phyloP scores from a whole-genome alignment of 2,113 vertebrate genomes.

The Noctilio leporinus region DNA sequence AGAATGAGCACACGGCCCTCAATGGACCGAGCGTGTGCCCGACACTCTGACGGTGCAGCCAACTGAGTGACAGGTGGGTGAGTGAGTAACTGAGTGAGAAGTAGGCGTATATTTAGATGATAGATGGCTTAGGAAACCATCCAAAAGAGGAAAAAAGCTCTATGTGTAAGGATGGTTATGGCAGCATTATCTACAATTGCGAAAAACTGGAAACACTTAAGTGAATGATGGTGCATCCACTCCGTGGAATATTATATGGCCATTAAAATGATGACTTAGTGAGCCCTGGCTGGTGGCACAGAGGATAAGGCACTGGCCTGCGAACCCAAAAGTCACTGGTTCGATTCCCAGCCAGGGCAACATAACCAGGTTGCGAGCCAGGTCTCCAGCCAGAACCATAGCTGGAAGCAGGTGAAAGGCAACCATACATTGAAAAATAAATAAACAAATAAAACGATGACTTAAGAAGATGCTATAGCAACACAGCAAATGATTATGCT shows the following conservation, averaged over 20 bases:
- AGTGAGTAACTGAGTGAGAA: conserved; percentile 14
- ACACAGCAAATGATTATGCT: conserved; percentile 23
- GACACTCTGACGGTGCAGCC: background rate
- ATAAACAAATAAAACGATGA: conserved; percentile 53
- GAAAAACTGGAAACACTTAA: conserved; percentile 46
- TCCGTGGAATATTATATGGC: conserved; percentile 47
- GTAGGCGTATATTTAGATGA: background rate
- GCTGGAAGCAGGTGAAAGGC: too few species aligned
- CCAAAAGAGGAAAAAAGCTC: background rate
- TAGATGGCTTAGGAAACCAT: background rate
- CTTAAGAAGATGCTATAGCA: conserved; percentile 13
- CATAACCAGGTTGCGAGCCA: too few species aligned
- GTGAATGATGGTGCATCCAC: background rate
- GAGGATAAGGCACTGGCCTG: too few species aligned
- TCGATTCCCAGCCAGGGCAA: too few species aligned
- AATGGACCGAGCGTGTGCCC: background rate
- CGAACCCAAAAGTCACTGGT: too few species aligned
- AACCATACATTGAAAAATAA: too few species aligned
- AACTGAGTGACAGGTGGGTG: background rate
- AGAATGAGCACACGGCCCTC: background rate
- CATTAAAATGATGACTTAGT: conserved; percentile 51
- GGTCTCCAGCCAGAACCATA: too few species aligned
- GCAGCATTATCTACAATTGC: background rate
- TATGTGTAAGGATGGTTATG: conserved; percentile 19
- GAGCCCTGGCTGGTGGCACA: too few species aligned